Percentiles rank a stretch among this genome's conserved stretches.
These are phyloP conservation scores for Ardeotis arabs DNA, from an alignment of 2,113 vertebrate genomes.

Conservation along the genomic window DNA sequence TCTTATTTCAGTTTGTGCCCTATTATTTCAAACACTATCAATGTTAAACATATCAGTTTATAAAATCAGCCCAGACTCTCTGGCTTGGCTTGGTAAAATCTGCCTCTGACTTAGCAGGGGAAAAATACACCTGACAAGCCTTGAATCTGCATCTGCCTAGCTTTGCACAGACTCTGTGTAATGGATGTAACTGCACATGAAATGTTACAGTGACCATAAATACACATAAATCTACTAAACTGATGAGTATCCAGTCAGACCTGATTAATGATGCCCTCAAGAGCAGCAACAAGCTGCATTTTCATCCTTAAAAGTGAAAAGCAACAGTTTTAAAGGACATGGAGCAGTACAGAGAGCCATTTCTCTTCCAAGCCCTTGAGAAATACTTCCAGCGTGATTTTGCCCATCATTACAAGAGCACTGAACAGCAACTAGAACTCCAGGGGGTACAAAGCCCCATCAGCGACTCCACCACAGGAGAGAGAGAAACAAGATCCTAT, in stretches of 20 bases:
- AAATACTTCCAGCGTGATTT: background rate
- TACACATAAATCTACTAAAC: slow-evolving; percentile 49
- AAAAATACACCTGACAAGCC: background rate
- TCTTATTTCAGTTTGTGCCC: background rate
- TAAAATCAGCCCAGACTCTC: background rate
- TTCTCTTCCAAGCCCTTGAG: slow-evolving; percentile 12
- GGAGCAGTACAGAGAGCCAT: background rate
- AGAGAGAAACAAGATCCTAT: background rate
- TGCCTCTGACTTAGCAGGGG: background rate
- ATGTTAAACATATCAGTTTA: background rate
- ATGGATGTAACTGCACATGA: slow-evolving; percentile 23
- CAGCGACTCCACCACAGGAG: background rate
- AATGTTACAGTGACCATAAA: slow-evolving; percentile 47
- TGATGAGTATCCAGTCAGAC: slow-evolving; percentile 9
- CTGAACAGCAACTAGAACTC: background rate
- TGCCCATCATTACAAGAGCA: background rate
- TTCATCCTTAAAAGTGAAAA: slow-evolving; percentile 32
- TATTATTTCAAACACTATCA: background rate
- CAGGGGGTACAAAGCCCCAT: background rate
- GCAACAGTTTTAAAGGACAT: slow-evolving; percentile 16
- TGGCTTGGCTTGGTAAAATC: background rate
- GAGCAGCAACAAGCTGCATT: slow-evolving; percentile 14
- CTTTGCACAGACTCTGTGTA: background rate
- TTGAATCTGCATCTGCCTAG: background rate
- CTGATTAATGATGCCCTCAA: slow-evolving; percentile 46